Percentiles rank a stretch among this genome's conserved stretches.
phyloP scores from a whole-genome alignment of 2,888 invertebrate genomes.

The Drosophila subquinaria region DNA sequence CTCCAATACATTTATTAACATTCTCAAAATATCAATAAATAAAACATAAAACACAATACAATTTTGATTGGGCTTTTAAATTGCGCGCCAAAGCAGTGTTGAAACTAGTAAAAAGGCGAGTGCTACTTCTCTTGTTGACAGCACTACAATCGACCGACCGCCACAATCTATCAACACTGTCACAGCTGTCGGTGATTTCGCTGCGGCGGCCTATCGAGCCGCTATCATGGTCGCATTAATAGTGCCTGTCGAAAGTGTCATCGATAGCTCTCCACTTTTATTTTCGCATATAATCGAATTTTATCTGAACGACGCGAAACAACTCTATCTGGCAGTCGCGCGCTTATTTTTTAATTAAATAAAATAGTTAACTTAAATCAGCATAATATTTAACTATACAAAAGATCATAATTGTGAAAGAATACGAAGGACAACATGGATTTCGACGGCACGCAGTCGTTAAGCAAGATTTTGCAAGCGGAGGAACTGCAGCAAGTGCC shows the following conservation, averaged over 20 bases:
- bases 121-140: background rate
- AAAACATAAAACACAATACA: background rate
- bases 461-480: slow-evolving; percentile 50
- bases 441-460: slow-evolving; percentile 61
- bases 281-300: no score
- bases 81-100: slow-evolving; percentile 43
- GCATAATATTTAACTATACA: background rate
- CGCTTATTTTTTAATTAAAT: slow-evolving; percentile 17
- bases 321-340: slow-evolving; percentile 17
- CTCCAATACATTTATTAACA: background rate
- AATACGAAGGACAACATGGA: slow-evolving; percentile 44
- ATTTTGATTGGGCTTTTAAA: slow-evolving; percentile 5
- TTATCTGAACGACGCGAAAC: background rate
- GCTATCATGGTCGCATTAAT: no score
- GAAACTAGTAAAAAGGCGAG: background rate
- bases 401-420: background rate
- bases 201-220: no score
- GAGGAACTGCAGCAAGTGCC: slow-evolving; percentile 62
- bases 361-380: background rate
- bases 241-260: no score
- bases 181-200: no score
- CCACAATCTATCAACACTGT: no score
- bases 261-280: no score
- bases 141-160: slow-evolving; percentile 1
- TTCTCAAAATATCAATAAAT: background rate